Evolutionary conservation across 2,797 vertebrate species (phyloP).

Genomic region (Brotula barbata): DNA sequence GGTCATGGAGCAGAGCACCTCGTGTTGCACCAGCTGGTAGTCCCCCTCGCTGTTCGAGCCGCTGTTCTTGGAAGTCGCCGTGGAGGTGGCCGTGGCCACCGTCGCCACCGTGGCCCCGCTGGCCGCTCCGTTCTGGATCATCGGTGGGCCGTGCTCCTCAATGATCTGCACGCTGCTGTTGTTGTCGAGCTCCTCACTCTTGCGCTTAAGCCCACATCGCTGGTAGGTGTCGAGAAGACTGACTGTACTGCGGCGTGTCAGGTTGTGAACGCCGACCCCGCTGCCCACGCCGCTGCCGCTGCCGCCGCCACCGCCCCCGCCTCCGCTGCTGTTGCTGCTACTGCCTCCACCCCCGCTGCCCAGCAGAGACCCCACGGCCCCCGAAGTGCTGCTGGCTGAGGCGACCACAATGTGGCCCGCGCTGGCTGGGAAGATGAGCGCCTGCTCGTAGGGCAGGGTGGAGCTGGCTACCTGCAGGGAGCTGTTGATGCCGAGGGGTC

Average conservation of each 20-base stretch:
- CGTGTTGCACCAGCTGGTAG: constrained; percentile 98
- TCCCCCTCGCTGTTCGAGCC: constrained; percentile 97
- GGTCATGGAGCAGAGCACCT: constrained; percentile 99
- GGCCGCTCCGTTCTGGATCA: constrained; percentile 89
- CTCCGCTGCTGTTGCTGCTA: constrained; percentile 79
- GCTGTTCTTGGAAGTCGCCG: constrained; percentile 95
- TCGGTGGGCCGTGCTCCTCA: constrained; percentile 90
- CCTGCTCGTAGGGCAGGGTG: constrained; percentile 94
- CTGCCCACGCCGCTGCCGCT: constrained; percentile 83
- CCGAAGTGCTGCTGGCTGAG: constrained; percentile 91
- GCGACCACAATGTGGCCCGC: constrained; percentile 92
- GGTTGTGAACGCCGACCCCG: constrained; percentile 86
- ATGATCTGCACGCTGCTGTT: constrained; percentile 96
- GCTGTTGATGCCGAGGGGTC: constrained; percentile 84
- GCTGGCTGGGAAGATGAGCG: constrained; percentile 94
- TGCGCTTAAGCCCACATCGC: constrained; percentile 99
- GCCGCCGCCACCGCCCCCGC: constrained; percentile 72
- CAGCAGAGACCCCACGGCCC: constrained; percentile 83
- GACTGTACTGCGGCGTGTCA: constrained; percentile 98
- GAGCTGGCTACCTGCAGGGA: constrained; percentile 87
- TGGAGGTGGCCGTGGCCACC: constrained; percentile 89
- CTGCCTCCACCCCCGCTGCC: constrained; percentile 82
- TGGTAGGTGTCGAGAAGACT: constrained; percentile 99
- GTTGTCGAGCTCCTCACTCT: constrained; percentile 97
- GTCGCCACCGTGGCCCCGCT: constrained; percentile 81